Percentiles rank a stretch among this genome's conserved stretches.
Conservation (phyloP, 1,140 invertebrate species). For the Drosophila lowei region DNA sequence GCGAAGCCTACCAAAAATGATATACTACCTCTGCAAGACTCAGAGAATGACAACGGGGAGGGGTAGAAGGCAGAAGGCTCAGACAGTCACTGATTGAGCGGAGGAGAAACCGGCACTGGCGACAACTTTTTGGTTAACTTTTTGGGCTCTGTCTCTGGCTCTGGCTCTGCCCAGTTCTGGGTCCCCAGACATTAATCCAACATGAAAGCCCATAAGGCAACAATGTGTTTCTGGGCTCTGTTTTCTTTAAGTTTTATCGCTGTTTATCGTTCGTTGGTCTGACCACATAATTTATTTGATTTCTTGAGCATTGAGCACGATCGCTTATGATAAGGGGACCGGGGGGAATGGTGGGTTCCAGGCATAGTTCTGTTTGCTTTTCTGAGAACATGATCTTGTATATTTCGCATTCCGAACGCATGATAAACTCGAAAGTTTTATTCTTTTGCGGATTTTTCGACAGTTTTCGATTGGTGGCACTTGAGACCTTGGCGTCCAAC, state of each 20-base stretch:
- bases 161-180: not conserved
- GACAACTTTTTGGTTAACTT: conserved; percentile 19
- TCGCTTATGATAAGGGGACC: conserved; percentile 36
- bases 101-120: conserved; percentile 11
- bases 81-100: too few species aligned
- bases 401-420: conserved; percentile 53
- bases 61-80: too few species aligned
- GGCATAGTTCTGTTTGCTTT: conserved; percentile 30
- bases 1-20: conserved; percentile 2
- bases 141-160: too few species aligned
- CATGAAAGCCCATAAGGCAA: conserved; percentile 45
- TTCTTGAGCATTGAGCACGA: conserved; percentile 41
- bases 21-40: too few species aligned
- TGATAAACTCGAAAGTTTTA: conserved; percentile 47
- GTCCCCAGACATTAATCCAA: conserved; percentile 44
- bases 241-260: conserved; percentile 13
- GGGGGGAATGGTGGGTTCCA: not conserved
- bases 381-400: conserved; percentile 46
- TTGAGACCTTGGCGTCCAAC: conserved; percentile 22
- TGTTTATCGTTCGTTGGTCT: conserved; percentile 3
- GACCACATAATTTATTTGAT: conserved; percentile 50
- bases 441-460: conserved; percentile 23
- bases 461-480: conserved; percentile 2
- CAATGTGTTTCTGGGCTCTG: conserved; percentile 14
- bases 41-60: too few species aligned